Evolutionary conservation across 2,888 invertebrate species (phyloP), one percentile per base, ranked within the genome.

Genomic region (Xiphydria camelus): DNA sequence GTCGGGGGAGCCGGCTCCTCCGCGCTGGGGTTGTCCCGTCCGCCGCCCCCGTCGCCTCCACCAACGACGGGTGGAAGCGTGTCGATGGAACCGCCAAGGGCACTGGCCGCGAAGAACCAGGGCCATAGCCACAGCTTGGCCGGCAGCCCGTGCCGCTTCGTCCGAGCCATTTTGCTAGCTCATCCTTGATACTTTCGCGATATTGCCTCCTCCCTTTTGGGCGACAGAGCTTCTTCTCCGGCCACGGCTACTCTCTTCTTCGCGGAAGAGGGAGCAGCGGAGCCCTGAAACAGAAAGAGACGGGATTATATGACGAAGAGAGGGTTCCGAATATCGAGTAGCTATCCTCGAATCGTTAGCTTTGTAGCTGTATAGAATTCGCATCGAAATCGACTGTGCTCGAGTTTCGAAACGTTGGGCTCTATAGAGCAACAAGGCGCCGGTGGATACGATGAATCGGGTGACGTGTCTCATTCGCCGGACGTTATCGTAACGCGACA

Each of bases 91-190:
- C 36, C 34, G 32, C 56, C 58, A 54, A 55, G 51, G 58, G 66
- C 61, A 54, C 63, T 66, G 57, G 69, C 62, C 50, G 64, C 66
- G 47, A 70, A 62, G 49, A 71, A 60, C 72, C 73, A 71, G 54
- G 73, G 64, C 70, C 72, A 72, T 44, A 73, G 61, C 70, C 71
- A 73, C 57, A 68, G 70, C 72, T 73, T 71, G 52, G 61, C 62
- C 50, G 66, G 69, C 63, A 68, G 62, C 65, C 55, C 60, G 53
- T 64, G 67, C 68, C 70, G 63, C 70, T 68, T 70, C 64, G 66
- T 68, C 65, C 64, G 67, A 63, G 61, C 53, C 72, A 71, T 68
- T 59, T 62, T 64, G 75, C 75, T 75, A 75, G 72, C 75, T 75
- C 75, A 74, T 75, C 57, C 59, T 73, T 52, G 49, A 38, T 40